Evolutionary conservation across 2,113 vertebrate genomes (phyloP), one percentile per base, ranked within the genome.

Genomic region (Hassar affinis): DNA sequence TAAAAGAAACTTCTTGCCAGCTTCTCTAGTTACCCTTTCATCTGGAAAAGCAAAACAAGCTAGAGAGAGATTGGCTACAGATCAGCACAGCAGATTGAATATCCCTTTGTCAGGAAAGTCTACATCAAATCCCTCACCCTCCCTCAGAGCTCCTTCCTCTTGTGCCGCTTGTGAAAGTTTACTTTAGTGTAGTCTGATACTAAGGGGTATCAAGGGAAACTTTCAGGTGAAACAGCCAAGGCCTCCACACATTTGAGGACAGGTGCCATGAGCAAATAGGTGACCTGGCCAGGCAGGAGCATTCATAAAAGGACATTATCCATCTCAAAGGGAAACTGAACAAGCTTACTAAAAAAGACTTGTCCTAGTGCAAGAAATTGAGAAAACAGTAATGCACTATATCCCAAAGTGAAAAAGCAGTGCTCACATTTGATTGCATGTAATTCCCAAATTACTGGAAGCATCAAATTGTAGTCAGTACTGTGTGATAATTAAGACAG

Each of bases 211-310:
- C 42, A 69, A 52, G 22, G 33, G 80, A 66, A 54, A 78, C 33
- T 71, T 25, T 38, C 69, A 62, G 52, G 22, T 84, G 88, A 87
- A 82, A 85, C 78, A 88, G 15, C 56, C 10, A 80, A 86, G 69
- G 47, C 92, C 94, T 95, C 94, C 79, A 87, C n/a, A 68, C 47
- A 42, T 84, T n/a, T 69, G 64, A 83, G 61, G 49, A 61, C 82
- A 66, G 64, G 61, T 66, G 42, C 91, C 91, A 93, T 90, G 91
- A 78, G 91, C 92, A 91, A 91, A 87, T 90, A 92, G 92, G 92
- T 93, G 91, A 92, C 95, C 90, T 94, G 94, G 94, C 92, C 92
- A 91, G 91, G 92, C 94, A 95, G 91, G 93, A 95, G 94, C 22
- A 66, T 42, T 51, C 59, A 83, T n/a, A 30, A 3, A 78, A 49